Conservation (phyloP, 2,888 invertebrate species). For the Cerceris ruficornis region DNA sequence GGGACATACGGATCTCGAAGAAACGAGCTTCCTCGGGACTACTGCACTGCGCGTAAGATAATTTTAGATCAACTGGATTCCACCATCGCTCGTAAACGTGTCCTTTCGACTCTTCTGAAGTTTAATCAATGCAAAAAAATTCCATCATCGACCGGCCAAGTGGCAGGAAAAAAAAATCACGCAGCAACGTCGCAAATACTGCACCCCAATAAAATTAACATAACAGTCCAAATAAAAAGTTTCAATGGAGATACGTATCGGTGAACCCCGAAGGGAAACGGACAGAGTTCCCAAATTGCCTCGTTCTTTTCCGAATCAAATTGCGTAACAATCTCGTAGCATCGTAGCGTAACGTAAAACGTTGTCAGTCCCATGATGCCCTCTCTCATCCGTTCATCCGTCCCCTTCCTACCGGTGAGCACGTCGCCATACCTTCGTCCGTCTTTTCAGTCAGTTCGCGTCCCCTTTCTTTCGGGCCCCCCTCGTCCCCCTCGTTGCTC, state of each 20-base stretch:
- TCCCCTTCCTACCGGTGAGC: slow-evolving; percentile 30
- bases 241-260: slow-evolving; percentile 29
- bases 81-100: too few species aligned
- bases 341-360: slow-evolving; percentile 76
- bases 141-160: too few species aligned
- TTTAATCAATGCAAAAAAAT: background rate
- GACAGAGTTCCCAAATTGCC: slow-evolving; percentile 60
- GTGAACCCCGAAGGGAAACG: slow-evolving; percentile 22
- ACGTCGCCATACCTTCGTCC: slow-evolving; percentile 20
- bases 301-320: slow-evolving; percentile 67
- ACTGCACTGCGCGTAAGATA: too few species aligned
- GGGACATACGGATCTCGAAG: background rate
- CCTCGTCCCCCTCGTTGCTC: slow-evolving; percentile 28
- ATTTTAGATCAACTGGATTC: too few species aligned
- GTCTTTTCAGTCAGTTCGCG: background rate
- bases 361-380: slow-evolving; percentile 65
- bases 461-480: slow-evolving; percentile 1
- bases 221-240: background rate
- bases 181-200: too few species aligned
- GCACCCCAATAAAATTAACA: background rate
- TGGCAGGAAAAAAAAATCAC: background rate
- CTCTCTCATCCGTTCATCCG: slow-evolving; percentile 50
- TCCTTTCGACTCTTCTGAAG: background rate
- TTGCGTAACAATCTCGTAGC: slow-evolving; percentile 71
- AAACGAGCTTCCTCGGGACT: background rate